Conservation (phyloP, 2,797 vertebrate species). For the Coregonus ussuriensis region DNA sequence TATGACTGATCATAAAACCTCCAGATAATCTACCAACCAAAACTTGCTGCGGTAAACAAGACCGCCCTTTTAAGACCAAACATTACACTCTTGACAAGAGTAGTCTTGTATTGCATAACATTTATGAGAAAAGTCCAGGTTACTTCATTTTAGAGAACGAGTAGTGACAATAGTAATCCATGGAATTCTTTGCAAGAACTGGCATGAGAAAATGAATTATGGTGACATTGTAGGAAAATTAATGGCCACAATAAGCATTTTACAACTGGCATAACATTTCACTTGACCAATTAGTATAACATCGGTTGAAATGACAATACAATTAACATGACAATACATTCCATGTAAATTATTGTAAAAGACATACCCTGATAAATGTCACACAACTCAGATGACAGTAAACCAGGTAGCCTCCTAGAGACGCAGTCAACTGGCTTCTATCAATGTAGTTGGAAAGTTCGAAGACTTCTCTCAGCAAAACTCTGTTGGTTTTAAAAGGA, state of each 20-base stretch:
- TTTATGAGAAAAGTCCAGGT: neutral
- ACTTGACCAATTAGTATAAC: neutral
- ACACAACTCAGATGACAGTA: slow-evolving; percentile 78
- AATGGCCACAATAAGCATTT: neutral
- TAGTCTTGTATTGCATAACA: neutral
- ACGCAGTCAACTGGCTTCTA: slow-evolving; percentile 68
- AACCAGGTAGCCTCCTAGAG: slow-evolving; percentile 73
- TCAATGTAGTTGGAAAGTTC: slow-evolving; percentile 78
- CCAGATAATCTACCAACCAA: slow-evolving; percentile 9
- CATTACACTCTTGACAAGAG: neutral
- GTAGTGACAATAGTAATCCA: neutral
- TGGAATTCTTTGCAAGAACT: neutral
- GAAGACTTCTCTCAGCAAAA: slow-evolving; percentile 70
- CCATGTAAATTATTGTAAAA: neutral
- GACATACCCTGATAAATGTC: slow-evolving; percentile 70
- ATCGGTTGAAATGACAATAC: too few relatives aligned
- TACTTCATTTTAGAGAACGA: neutral
- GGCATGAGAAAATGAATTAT: neutral
- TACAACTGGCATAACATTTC: neutral
- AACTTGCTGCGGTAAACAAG: slow-evolving; percentile 16
- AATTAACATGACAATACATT: neutral
- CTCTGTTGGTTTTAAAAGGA: slow-evolving; percentile 48
- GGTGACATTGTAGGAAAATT: neutral
- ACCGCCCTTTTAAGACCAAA: neutral
- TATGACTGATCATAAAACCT: slow-evolving; percentile 52